Conservation (phyloP, 2,888 invertebrate genomes). For the Chorisops tibialis region DNA sequence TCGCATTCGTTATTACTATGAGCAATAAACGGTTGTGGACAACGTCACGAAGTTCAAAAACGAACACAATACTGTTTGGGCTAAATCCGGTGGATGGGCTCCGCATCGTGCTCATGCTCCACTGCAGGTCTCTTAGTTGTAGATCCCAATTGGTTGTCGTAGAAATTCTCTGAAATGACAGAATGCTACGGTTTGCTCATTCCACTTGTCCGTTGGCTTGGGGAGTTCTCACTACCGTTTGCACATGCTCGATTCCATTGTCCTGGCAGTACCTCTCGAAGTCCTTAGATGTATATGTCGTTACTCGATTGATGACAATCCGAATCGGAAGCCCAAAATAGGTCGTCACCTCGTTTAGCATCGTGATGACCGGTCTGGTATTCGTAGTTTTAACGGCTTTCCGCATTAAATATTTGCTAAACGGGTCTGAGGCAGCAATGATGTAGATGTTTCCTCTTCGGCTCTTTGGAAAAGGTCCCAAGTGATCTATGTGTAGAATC, state of each 20-base stretch:
- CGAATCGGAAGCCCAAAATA: slow-evolving; percentile 38
- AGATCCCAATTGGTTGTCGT: too few species aligned
- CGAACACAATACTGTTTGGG: too few species aligned
- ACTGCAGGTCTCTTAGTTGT: too few species aligned
- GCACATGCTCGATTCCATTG: slow-evolving; percentile 1
- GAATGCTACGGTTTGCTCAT: too few species aligned
- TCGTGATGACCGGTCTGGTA: slow-evolving; percentile 31
- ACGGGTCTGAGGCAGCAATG: slow-evolving; percentile 19
- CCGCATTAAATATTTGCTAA: slow-evolving; percentile 16
- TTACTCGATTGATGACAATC: slow-evolving; percentile 38
- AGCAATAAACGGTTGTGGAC: too few species aligned
- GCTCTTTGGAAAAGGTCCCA: slow-evolving; percentile 22
- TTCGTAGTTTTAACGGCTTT: slow-evolving; percentile 30
- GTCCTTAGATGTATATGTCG: background rate
- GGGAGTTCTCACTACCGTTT: slow-evolving; percentile 4
- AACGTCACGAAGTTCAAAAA: too few species aligned
- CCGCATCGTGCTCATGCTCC: too few species aligned
- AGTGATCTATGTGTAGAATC: too few species aligned
- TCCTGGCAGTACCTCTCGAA: background rate
- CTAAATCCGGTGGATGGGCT: too few species aligned
- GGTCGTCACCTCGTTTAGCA: slow-evolving; percentile 28
- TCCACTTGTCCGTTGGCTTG: slow-evolving; percentile 24
- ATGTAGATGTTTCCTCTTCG: slow-evolving; percentile 7
- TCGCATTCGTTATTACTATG: too few species aligned
- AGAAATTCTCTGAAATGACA: too few species aligned